These are phyloP conservation scores for Potamarius usumacintae DNA, from an alignment of 2,113 vertebrate species.

Conservation along the genomic window DNA sequence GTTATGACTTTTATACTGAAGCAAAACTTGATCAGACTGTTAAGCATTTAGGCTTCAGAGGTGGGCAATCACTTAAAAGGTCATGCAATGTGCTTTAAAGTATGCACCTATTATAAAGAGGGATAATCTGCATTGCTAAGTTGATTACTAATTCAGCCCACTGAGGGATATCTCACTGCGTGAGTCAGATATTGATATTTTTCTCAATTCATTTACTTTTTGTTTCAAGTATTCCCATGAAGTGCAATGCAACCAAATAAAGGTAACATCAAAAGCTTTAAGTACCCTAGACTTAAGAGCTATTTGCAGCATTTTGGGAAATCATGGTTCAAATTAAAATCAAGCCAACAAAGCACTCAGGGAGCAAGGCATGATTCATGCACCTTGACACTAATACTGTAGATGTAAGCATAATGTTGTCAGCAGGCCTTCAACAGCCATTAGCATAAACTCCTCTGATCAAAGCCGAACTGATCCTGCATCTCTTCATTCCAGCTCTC, in stretches of 20 bases:
- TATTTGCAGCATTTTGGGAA: conserved; percentile 23
- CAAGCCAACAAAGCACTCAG: conserved; percentile 24
- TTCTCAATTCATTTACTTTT: not conserved
- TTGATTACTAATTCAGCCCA: conserved; percentile 48
- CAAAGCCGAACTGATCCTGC: conserved; percentile 58
- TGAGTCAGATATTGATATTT: conserved; percentile 11
- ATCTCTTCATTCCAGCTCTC: conserved; percentile 24
- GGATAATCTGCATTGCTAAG: conserved; percentile 59
- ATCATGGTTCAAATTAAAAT: conserved; percentile 4
- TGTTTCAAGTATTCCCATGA: conserved; percentile 10
- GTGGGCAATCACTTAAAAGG: conserved; percentile 44
- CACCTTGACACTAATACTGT: conserved; percentile 57
- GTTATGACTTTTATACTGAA: conserved; percentile 10
- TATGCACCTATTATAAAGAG: conserved; percentile 34
- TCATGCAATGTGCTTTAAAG: conserved; percentile 39
- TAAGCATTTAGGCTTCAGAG: conserved; percentile 21
- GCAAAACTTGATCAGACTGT: conserved; percentile 36
- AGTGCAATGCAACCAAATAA: not conserved
- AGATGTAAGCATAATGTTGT: conserved; percentile 37
- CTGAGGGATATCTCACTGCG: conserved; percentile 21
- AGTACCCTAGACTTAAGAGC: not conserved
- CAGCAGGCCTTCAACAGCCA: conserved; percentile 56
- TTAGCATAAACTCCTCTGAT: conserved; percentile 56
- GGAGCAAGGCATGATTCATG: conserved; percentile 48
- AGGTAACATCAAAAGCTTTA: not conserved